These are phyloP conservation scores for Meiosimyza decipiens DNA, from an alignment of 2,888 invertebrate species.

Conservation along the genomic window DNA sequence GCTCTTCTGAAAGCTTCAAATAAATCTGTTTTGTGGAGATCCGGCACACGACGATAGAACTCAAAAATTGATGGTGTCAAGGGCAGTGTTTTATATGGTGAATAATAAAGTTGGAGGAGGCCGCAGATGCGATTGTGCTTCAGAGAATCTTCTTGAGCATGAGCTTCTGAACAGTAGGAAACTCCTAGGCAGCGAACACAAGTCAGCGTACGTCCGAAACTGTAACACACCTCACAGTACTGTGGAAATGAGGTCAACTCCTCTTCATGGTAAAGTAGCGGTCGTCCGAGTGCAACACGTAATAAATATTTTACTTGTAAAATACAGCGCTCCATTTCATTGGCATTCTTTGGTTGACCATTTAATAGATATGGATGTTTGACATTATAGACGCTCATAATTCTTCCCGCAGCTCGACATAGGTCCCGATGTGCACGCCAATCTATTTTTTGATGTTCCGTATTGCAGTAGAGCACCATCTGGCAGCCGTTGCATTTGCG, in stretches of 20 bases:
- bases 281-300: slow-evolving; percentile 45
- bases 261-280: slow-evolving; percentile 51
- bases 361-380: slow-evolving; percentile 49
- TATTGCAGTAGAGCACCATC: slow-evolving; percentile 73
- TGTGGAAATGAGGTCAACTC: slow-evolving; percentile 56
- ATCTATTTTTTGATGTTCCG: slow-evolving; percentile 74
- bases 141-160: slow-evolving; percentile 44
- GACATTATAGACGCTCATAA: slow-evolving; percentile 44
- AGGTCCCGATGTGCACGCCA: slow-evolving; percentile 73
- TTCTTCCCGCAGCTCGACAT: slow-evolving; percentile 67
- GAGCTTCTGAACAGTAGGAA: slow-evolving; percentile 54
- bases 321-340: slow-evolving; percentile 47
- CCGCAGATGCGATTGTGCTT: slow-evolving; percentile 51
- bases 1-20: slow-evolving; percentile 44
- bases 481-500: slow-evolving; percentile 72
- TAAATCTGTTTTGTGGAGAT: slow-evolving; percentile 47
- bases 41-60: slow-evolving; percentile 34
- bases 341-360: slow-evolving; percentile 42
- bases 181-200: slow-evolving; percentile 51
- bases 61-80: slow-evolving; percentile 20
- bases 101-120: slow-evolving; percentile 52
- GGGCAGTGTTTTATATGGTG: slow-evolving; percentile 49
- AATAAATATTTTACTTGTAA: slow-evolving; percentile 52
- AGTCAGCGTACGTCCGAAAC: slow-evolving; percentile 39
- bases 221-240: slow-evolving; percentile 55